A percentile compares a stretch with the other conserved stretches of the same genome.
Conservation (phyloP, 2,888 invertebrate genomes). For the Ectemnius cavifrons region DNA sequence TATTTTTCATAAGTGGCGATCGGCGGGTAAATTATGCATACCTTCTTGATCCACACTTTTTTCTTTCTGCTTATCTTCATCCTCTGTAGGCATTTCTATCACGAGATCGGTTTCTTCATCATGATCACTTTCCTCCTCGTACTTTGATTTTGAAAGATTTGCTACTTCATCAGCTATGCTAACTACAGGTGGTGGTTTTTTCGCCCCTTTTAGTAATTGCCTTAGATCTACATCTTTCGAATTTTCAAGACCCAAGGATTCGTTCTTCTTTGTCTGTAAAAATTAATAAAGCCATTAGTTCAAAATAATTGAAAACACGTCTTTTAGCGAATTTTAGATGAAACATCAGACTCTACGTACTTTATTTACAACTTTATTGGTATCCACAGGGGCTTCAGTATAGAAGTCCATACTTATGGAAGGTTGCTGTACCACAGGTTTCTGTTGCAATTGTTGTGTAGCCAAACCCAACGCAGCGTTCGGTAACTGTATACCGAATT, state of each 20-base stretch:
- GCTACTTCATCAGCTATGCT: slow-evolving; percentile 72
- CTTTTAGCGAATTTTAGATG: no score
- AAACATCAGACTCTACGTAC: slow-evolving; percentile 32
- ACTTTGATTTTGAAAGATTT: slow-evolving; percentile 67
- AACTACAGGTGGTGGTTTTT: slow-evolving; percentile 65
- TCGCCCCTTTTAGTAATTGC: slow-evolving; percentile 69
- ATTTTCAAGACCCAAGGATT: slow-evolving; percentile 46
- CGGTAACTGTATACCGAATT: slow-evolving; percentile 70
- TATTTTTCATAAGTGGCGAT: no score
- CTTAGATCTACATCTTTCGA: slow-evolving; percentile 78
- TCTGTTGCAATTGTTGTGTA: slow-evolving; percentile 67
- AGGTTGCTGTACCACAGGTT: slow-evolving; percentile 47
- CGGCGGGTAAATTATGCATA: slow-evolving; percentile 12
- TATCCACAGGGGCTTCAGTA: slow-evolving; percentile 50
- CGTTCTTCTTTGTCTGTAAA: slow-evolving; percentile 59
- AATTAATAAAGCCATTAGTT: slow-evolving; percentile 1
- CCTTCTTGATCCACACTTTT: slow-evolving; percentile 45
- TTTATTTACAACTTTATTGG: slow-evolving; percentile 48
- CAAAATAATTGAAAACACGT: no score
- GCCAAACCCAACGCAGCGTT: slow-evolving; percentile 72
- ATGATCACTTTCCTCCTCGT: slow-evolving; percentile 75
- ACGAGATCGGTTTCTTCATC: slow-evolving; percentile 75
- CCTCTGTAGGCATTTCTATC: slow-evolving; percentile 73
- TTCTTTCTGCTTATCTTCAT: slow-evolving; percentile 69
- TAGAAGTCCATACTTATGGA: slow-evolving; percentile 55